Evolutionary conservation across 2,797 vertebrate species (phyloP).

Genomic region (Acestrorhynchus altus): DNA sequence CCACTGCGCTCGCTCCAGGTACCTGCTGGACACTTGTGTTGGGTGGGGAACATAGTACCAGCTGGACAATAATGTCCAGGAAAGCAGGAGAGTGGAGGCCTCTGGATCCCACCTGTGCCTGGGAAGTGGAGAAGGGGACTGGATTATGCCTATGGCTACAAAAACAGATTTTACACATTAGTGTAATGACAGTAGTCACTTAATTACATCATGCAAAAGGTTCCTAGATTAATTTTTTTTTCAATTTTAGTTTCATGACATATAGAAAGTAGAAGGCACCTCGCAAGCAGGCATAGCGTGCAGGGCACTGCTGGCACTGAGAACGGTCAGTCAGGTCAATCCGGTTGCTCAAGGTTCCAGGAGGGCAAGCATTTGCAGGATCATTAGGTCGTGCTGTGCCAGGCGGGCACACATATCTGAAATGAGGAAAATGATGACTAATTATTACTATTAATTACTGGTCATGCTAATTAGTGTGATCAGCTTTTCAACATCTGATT

Average conservation of each 20-base stretch:
- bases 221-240: no score
- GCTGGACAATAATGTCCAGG: conserved; percentile 87
- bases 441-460: neutral
- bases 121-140: conserved; percentile 30
- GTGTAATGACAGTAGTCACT: no score
- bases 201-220: no score
- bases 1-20: conserved; percentile 86
- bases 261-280: conserved; percentile 66
- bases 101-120: conserved; percentile 87
- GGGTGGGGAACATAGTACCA: conserved; percentile 83
- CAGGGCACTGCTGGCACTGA: conserved; percentile 85
- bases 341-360: conserved; percentile 81
- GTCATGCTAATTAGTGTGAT: neutral
- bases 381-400: conserved; percentile 83
- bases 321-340: conserved; percentile 82
- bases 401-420: conserved; percentile 81
- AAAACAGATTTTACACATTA: no score
- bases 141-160: neutral
- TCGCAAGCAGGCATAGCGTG: conserved; percentile 81
- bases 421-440: conserved; percentile 4
- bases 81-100: conserved; percentile 82
- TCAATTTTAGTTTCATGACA: no score
- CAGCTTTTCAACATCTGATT: neutral
- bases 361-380: conserved; percentile 79
- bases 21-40: conserved; percentile 87